Conservation (phyloP, 92 coral and sea anemone genomes). For the Porites cylindrica region DNA sequence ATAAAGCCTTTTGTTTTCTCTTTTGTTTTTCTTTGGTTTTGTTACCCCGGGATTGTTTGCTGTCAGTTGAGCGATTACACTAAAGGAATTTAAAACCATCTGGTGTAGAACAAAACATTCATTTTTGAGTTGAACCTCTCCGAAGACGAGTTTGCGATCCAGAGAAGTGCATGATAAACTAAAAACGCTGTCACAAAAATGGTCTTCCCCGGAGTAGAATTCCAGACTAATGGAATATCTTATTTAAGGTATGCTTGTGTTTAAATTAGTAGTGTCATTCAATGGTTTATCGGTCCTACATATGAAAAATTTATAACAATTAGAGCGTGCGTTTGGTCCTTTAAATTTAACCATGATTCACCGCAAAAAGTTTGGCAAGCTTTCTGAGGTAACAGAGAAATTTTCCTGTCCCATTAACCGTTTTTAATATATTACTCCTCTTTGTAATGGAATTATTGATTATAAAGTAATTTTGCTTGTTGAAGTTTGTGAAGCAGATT, state of each 20-base stretch:
- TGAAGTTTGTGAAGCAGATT: background rate
- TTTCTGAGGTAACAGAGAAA: background rate
- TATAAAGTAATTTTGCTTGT: background rate
- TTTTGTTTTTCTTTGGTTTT: slow-evolving; percentile 23
- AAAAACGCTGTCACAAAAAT: background rate
- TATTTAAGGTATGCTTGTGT: slow-evolving; percentile 5
- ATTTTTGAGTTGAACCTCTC: background rate
- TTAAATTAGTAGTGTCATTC: background rate
- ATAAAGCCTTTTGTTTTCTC: slow-evolving; percentile 1
- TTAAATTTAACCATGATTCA: too few species aligned
- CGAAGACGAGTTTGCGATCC: background rate
- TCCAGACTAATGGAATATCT: slow-evolving; percentile 20
- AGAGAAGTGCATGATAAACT: background rate
- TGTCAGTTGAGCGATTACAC: slow-evolving; percentile 17
- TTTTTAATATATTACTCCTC: background rate
- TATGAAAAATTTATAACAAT: background rate
- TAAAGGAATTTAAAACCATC: slow-evolving; percentile 38
- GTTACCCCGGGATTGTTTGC: background rate
- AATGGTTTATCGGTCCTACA: background rate
- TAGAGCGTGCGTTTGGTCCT: too few species aligned
- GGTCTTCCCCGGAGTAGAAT: slow-evolving; percentile 41
- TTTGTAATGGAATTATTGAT: background rate
- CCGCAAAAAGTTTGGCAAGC: background rate
- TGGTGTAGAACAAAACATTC: background rate
- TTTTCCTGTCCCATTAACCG: background rate